Conservation (phyloP, 2,888 invertebrate species). For the Antheraea yamamai region DNA sequence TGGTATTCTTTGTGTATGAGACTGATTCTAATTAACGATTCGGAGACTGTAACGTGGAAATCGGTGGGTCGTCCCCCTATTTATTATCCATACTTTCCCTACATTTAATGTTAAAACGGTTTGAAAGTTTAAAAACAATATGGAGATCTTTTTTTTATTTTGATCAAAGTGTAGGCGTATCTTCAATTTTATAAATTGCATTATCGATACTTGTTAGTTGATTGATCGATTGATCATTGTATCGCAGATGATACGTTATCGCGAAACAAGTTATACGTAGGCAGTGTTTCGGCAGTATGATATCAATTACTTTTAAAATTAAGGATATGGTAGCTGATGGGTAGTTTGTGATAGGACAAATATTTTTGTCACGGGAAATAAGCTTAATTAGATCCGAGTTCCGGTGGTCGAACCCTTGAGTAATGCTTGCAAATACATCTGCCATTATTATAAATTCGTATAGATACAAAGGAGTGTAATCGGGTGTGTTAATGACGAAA, state of each 20-base stretch:
- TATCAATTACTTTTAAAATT: constrained; percentile 58
- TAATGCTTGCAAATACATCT: constrained; percentile 14
- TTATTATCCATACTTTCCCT: background rate
- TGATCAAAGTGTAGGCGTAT: too few relatives aligned
- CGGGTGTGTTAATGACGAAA: background rate
- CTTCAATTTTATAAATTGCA: too few relatives aligned
- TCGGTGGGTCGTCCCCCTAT: background rate
- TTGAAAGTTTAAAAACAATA: too few relatives aligned
- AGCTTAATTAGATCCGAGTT: constrained; percentile 65
- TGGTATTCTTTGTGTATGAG: constrained; percentile 68
- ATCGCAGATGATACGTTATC: background rate
- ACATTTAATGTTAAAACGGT: background rate
- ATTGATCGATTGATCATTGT: too few relatives aligned
- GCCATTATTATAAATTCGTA: background rate
- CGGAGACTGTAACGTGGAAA: background rate
- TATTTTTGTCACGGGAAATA: constrained; percentile 78
- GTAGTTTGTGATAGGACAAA: constrained; percentile 65
- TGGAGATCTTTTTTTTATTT: too few relatives aligned
- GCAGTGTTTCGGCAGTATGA: constrained; percentile 57
- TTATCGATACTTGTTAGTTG: too few relatives aligned
- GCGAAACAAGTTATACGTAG: constrained; percentile 40
- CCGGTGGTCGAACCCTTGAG: constrained; percentile 67
- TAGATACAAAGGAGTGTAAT: background rate
- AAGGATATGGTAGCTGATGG: constrained; percentile 59
- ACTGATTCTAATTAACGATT: constrained; percentile 67